phyloP scores from a whole-genome alignment of 2,888 invertebrate species.

The Thelaira solivaga region DNA sequence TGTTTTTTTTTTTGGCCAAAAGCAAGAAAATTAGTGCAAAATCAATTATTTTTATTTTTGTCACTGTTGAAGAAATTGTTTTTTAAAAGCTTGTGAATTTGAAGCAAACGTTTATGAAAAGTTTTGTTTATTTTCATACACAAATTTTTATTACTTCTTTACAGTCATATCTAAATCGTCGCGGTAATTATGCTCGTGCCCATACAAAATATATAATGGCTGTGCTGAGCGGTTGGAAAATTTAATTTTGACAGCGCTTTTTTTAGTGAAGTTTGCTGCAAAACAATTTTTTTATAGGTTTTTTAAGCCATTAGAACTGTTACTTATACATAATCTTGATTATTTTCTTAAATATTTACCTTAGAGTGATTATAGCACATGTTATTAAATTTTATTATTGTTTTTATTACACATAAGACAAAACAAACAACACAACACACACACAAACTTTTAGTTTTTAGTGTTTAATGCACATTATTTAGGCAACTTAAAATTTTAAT shows the following conservation, averaged over 20 bases:
- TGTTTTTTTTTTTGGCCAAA: neutral
- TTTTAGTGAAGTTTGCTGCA: too few relatives aligned
- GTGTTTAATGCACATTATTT: constrained; percentile 43
- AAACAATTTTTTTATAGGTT: neutral
- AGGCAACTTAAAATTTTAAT: neutral
- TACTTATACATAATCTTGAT: neutral
- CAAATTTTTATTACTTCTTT: too few relatives aligned
- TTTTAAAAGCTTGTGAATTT: too few relatives aligned
- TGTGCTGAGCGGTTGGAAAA: too few relatives aligned
- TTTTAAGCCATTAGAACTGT: neutral
- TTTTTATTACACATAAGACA: neutral
- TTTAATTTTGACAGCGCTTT: too few relatives aligned
- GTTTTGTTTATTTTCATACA: neutral
- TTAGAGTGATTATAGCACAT: neutral
- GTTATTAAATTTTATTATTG: neutral
- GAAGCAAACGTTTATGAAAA: neutral
- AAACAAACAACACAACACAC: constrained; percentile 55
- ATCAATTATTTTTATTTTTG: too few relatives aligned
- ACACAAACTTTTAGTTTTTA: too few relatives aligned
- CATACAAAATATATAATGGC: too few relatives aligned
- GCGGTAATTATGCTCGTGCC: too few relatives aligned
- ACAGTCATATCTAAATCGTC: too few relatives aligned
- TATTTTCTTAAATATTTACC: neutral
- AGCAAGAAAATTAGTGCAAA: too few relatives aligned
- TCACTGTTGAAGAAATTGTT: too few relatives aligned